A percentile compares a stretch with the other conserved stretches of the same genome.
These are phyloP conservation scores for Cossypha polioptera DNA, from an alignment of 2,797 vertebrate genomes.

Conservation along the genomic window DNA sequence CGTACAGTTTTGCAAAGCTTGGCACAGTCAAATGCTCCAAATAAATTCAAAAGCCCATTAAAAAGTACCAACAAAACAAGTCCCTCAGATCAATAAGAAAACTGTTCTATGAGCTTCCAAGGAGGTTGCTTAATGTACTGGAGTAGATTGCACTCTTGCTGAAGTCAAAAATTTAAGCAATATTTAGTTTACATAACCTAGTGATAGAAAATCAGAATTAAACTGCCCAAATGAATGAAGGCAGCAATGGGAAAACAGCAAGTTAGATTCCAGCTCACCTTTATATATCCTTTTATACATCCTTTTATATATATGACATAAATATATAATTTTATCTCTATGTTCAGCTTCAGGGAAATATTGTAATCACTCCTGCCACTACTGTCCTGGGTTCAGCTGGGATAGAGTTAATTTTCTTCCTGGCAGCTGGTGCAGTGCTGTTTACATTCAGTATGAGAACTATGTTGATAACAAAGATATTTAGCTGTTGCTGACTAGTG, in stretches of 20 bases:
- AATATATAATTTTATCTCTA: not conserved
- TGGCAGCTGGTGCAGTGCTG: not conserved
- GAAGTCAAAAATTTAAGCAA: slow-evolving; percentile 10
- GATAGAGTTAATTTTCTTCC: not conserved
- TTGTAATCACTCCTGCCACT: not conserved
- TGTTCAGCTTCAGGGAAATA: not conserved
- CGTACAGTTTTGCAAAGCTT: not conserved
- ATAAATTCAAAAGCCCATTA: not conserved
- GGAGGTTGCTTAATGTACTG: not conserved
- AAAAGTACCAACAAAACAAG: not conserved
- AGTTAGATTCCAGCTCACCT: not conserved
- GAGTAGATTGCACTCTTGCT: not conserved
- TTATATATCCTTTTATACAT: not conserved
- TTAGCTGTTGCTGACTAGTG: not conserved
- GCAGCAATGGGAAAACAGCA: not conserved
- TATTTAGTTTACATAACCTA: slow-evolving; percentile 19
- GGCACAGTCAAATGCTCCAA: not conserved
- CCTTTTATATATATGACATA: not conserved
- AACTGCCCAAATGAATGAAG: not conserved
- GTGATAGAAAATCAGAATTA: not conserved
- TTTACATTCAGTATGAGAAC: not conserved
- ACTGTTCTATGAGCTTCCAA: not conserved
- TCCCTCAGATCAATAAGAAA: not conserved
- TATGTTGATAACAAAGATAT: not conserved
- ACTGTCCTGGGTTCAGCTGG: not conserved